Base-by-base conservation (phyloP, 64 coral and sea anemone species). In the Actinia equina region DNA sequence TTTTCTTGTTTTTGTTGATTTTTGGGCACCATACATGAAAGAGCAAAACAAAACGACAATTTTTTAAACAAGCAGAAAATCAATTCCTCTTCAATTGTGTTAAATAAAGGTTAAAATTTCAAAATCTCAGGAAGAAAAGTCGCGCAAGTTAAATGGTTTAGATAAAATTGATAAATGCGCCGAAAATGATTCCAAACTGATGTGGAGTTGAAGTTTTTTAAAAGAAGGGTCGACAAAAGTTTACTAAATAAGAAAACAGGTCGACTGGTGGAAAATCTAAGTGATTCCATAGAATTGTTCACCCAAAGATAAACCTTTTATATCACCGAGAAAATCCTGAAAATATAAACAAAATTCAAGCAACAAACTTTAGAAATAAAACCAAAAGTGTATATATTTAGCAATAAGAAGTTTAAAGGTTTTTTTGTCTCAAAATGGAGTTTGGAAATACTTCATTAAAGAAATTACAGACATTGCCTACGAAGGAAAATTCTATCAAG, bases 171-270 rank as follows among this genome's bases (percentile, higher is more conserved):
- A 41, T 41, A 41, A 27, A 25, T 14, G 69, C 10, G 25, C 7
- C 13, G 6, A 74, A 15, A 41, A 4, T 41, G 12, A 15, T 74
- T 41, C 25, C 15, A 14, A 74, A 25, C 60, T 37, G 30, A 60
- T 60, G 15, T 74, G 2, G 26, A 74, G 26, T 13, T 65, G 62
- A 6, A 27, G 4, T 74, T 74, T 74, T 74, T 9, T 1, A 41
- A 71, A 71, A 41, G 1, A 71, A 23, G 0, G 69, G 69, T 17
- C 25, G 69, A 52, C 9, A 23, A 52, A 81, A 52, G 18, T 52
- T 81, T 81, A 81, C 44, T 22, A 81, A 81, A 81, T 44, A 81
- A 17, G 14, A 18, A 49, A 81, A 23, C 78, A 81, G 78, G 78
- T 81, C 18, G 43, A 81, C 78, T 3, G 43, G 78, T 81, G 78